phyloP scores from a whole-genome alignment of 2,888 invertebrate genomes.

The Stenodema calcarata region DNA sequence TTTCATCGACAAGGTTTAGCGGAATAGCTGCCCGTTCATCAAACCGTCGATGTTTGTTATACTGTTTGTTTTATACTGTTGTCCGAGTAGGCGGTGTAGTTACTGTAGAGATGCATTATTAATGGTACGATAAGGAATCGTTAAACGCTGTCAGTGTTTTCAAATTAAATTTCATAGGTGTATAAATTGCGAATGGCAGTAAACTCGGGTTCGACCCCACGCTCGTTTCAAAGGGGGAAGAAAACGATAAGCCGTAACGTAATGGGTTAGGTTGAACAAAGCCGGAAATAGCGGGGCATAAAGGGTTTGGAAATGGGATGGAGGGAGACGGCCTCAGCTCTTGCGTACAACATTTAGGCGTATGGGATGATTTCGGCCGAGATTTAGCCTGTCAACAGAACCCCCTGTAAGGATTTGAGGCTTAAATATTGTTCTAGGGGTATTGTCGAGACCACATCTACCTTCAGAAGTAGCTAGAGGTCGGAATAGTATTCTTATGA shows the following conservation, averaged over 20 bases:
- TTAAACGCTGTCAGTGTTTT: background rate
- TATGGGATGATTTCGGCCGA: background rate
- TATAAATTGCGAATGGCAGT: background rate
- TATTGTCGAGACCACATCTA: background rate
- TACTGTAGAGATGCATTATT: too few relatives aligned
- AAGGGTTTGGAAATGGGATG: background rate
- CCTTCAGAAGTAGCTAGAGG: too few relatives aligned
- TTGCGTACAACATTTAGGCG: background rate
- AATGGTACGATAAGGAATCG: background rate
- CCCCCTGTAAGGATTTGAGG: background rate
- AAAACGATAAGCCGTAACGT: constrained; percentile 2
- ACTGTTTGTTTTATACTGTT: too few relatives aligned
- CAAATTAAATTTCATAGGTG: background rate
- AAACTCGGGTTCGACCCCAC: background rate
- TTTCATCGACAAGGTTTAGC: too few relatives aligned
- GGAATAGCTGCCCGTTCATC: too few relatives aligned
- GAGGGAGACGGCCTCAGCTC: background rate
- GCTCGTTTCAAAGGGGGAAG: background rate
- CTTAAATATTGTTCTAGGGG: background rate
- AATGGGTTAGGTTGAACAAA: background rate
- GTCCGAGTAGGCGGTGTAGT: too few relatives aligned
- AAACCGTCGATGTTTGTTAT: too few relatives aligned
- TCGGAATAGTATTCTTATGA: too few relatives aligned
- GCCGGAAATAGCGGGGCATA: background rate
- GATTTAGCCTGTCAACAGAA: background rate